Base-by-base conservation (phyloP, 2,113 vertebrate genomes). In the Oreocharis arfaki region DNA sequence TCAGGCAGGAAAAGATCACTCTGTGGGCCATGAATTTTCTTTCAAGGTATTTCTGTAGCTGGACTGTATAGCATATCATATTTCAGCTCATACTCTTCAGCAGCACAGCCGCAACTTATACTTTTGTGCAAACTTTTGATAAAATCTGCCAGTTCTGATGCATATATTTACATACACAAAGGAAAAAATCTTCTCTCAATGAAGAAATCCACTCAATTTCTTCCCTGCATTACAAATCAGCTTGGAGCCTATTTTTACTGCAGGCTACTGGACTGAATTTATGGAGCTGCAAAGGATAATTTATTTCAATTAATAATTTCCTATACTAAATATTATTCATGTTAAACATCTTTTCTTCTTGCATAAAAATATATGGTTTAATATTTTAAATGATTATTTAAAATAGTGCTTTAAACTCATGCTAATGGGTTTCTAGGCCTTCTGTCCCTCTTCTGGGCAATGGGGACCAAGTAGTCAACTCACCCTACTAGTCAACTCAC, bases 271-370 rank as follows among this genome's bases (percentile, higher is more conserved):
- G 78, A 59, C 65, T 93, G 84, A 95, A 93, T 96, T 83, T 93
- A 96, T 92, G 86, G 78, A 92, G 35, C 63, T 90, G 94, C 89
- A 96, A 91, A 82, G n/a, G 39, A 57, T 77, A 84, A 97, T 96
- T 96, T 96, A 89, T 96, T 98, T 97, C 57, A 96, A 88, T 95
- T 97, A 96, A 95, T 97, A 20, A 83, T 93, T 93, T 95, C 57
- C 80, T 96, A 96, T 90, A 77, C 53, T 60, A 96, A 96, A 96
- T 95, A 95, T 94, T 87, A 93, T 83, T 97, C 84, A 82, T 87
- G 50, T 93, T 95, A 85, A 90, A 93, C 80, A 94, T 93, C 3
- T 90, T 95, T 89, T 90, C 77, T 95, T 94, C 84, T 81, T 96
- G 88, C 64, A 89, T 88, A 94, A 94, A 95, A 93, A 92, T 81